Evolutionary conservation across 2,113 vertebrate genomes (phyloP).

Genomic region (Phylloscopus whistleri): DNA sequence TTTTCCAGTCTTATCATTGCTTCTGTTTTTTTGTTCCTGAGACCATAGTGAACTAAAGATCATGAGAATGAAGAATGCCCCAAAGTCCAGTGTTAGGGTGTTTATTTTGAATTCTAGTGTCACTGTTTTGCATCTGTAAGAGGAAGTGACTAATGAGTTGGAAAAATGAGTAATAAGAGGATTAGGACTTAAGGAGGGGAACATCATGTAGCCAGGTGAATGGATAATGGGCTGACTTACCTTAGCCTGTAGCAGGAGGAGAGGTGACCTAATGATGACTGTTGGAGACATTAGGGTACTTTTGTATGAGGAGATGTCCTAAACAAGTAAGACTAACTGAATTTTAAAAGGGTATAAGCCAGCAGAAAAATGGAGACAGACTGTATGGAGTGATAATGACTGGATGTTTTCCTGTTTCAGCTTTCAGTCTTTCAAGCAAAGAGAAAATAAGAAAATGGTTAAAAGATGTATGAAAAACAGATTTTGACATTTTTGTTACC

Average conservation of each 20-base stretch:
- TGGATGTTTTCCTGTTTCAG: neutral
- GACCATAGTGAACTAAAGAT: neutral
- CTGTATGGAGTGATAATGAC: neutral
- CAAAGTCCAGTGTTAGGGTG: neutral
- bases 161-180: neutral
- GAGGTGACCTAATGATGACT: neutral
- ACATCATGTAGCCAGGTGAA: neutral
- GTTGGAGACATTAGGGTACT: neutral
- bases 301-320: neutral
- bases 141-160: neutral
- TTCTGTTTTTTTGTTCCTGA: neutral
- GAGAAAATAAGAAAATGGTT: neutral
- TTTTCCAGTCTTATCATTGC: rapidly evolving
- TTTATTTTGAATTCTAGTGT: neutral
- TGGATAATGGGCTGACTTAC: neutral
- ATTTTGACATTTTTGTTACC: neutral
- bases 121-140: neutral
- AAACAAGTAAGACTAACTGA: neutral
- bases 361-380: neutral
- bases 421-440: neutral
- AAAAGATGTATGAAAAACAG: neutral
- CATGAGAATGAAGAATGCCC: neutral
- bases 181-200: neutral
- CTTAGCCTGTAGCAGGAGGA: neutral
- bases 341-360: neutral